Conservation (phyloP, 2,113 vertebrate genomes). For the Hippocampus comes region DNA sequence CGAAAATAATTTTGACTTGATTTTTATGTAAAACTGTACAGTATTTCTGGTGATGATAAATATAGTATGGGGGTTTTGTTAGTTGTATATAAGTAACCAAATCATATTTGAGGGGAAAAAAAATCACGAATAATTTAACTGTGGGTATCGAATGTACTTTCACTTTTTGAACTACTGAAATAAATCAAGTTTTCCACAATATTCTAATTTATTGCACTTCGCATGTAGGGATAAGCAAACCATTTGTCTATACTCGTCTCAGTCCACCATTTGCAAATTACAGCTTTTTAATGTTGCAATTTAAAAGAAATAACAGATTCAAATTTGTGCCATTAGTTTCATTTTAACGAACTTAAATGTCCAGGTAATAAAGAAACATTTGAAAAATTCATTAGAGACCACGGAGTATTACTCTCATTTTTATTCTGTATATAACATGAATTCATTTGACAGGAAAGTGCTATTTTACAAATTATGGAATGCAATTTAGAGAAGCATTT, state of each 20-base stretch:
- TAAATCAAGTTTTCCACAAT: too few species aligned
- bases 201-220: neutral
- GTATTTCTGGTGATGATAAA: too few species aligned
- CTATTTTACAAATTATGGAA: conserved; percentile 45
- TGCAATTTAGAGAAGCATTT: conserved; percentile 41
- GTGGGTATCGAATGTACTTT: too few species aligned
- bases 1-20: too few species aligned
- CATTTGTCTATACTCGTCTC: neutral
- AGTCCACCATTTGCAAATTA: neutral
- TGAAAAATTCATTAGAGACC: neutral
- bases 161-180: too few species aligned
- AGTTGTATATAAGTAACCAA: too few species aligned
- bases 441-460: conserved; percentile 30
- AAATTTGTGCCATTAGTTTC: neutral
- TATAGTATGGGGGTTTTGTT: too few species aligned
- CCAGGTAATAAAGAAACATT: neutral
- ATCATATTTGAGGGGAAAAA: too few species aligned
- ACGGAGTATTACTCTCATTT: conserved; percentile 7
- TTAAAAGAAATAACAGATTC: neutral
- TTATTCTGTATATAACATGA: conserved; percentile 45
- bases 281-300: neutral
- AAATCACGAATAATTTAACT: too few species aligned
- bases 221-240: neutral
- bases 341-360: neutral
- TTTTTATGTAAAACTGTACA: too few species aligned